phyloP scores from a whole-genome alignment of 2,797 vertebrate species.

The Ambastaia sidthimunki region DNA sequence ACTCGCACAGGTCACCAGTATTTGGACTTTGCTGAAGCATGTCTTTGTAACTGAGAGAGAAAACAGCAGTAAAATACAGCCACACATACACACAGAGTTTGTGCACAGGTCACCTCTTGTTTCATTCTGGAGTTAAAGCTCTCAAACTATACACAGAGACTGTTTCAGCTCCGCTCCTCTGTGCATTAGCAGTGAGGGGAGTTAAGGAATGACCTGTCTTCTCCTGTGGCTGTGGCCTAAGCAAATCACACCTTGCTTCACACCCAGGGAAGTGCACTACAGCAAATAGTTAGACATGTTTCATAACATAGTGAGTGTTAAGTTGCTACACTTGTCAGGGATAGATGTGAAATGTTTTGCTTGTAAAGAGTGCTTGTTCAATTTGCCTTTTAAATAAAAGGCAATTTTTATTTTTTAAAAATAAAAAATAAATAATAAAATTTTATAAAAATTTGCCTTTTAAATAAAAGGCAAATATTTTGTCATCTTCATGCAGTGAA shows the following conservation, averaged over 20 bases:
- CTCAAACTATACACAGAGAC: slow-evolving; percentile 17
- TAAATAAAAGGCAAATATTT: too few relatives aligned
- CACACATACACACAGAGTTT: slow-evolving; percentile 55
- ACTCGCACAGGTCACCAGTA: slow-evolving; percentile 32
- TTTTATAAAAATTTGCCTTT: too few relatives aligned
- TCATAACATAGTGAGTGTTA: neutral
- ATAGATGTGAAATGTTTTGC: too few relatives aligned
- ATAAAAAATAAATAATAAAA: too few relatives aligned
- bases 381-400: too few relatives aligned
- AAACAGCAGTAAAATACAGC: slow-evolving; percentile 39
- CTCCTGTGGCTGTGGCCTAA: neutral
- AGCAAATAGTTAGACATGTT: neutral
- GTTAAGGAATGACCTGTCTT: slow-evolving; percentile 12
- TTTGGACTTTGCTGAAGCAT: slow-evolving; percentile 54
- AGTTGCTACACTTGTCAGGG: neutral
- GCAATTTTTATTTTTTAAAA: too few relatives aligned
- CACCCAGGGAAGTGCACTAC: neutral
- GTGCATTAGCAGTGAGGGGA: slow-evolving; percentile 2
- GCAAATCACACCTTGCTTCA: neutral
- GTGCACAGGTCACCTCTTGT: slow-evolving; percentile 44
- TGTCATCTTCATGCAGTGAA: too few relatives aligned
- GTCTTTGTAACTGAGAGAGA: slow-evolving; percentile 43
- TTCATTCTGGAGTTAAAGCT: slow-evolving; percentile 24
- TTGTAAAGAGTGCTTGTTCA: too few relatives aligned
- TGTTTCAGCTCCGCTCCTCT: slow-evolving; percentile 1